phyloP scores from a whole-genome alignment of 2,797 vertebrate genomes.

The Eospalax fontanierii region DNA sequence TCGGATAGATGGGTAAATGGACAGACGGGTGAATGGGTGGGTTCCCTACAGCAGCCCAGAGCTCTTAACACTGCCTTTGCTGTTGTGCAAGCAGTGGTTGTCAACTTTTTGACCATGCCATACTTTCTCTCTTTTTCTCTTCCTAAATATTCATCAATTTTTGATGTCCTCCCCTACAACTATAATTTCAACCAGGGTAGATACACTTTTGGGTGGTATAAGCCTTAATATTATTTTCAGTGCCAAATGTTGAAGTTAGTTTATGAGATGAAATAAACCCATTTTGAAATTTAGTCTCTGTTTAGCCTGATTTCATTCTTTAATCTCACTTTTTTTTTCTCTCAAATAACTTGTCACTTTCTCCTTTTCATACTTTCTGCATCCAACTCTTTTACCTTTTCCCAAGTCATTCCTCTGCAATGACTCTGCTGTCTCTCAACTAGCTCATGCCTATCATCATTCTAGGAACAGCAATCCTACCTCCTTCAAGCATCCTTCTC shows the following conservation, averaged over 20 bases:
- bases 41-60: neutral
- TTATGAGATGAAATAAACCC: slow-evolving; percentile 21
- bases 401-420: slow-evolving; percentile 9
- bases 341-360: neutral
- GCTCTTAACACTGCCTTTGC: neutral
- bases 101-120: slow-evolving; percentile 2
- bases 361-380: neutral
- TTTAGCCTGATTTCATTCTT: neutral
- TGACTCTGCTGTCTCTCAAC: neutral
- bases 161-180: neutral
- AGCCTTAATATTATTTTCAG: slow-evolving; percentile 12
- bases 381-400: neutral
- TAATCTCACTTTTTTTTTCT: slow-evolving; percentile 12
- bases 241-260: slow-evolving; percentile 32
- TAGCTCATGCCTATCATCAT: neutral
- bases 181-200: neutral
- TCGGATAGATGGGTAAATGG: neutral
- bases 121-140: slow-evolving; percentile 15
- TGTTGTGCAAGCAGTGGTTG: neutral
- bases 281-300: neutral
- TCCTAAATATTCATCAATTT: slow-evolving; percentile 46
- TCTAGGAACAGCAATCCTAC: neutral
- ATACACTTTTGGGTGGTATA: neutral
- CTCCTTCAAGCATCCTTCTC: slow-evolving; percentile 3
- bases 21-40: neutral